Percentiles rank a stretch among this genome's conserved stretches.
Conservation (phyloP, 2,888 invertebrate species). For the Aphidoletes aphidimyza region DNA sequence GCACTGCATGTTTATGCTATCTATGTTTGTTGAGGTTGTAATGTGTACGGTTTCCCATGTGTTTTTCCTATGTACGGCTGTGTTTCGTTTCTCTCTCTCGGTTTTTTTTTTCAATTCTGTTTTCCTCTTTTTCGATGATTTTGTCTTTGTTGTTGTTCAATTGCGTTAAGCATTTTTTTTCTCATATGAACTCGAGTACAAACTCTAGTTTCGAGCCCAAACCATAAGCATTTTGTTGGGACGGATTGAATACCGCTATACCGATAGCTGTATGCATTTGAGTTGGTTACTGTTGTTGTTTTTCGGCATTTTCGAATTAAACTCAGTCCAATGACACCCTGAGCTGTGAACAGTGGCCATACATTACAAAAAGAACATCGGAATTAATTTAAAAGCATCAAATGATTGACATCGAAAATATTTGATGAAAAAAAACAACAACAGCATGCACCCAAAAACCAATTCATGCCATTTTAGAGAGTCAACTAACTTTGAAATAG, state of each 20-base stretch:
- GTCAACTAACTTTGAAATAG: not conserved
- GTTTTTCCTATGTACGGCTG: constrained; percentile 14
- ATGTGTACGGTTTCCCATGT: constrained; percentile 45
- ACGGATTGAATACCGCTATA: constrained; percentile 6
- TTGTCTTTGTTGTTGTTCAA: constrained; percentile 46
- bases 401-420: constrained; percentile 14
- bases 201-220: not conserved
- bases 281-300: no score
- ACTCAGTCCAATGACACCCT: constrained; percentile 14
- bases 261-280: no score
- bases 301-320: constrained; percentile 5
- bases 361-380: not conserved
- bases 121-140: constrained; percentile 6
- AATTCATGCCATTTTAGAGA: not conserved
- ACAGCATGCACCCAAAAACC: no score
- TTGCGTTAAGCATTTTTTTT: constrained; percentile 47
- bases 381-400: not conserved
- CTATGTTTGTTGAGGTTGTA: constrained; percentile 10
- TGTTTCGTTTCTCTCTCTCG: not conserved
- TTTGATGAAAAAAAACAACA: not conserved
- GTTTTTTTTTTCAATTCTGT: not conserved
- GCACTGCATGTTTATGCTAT: constrained; percentile 43
- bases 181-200: not conserved
- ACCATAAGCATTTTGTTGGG: not conserved
- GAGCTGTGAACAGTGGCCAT: not conserved